Conservation (phyloP, 2,113 vertebrate genomes). For the Micronycteris hirsuta region DNA sequence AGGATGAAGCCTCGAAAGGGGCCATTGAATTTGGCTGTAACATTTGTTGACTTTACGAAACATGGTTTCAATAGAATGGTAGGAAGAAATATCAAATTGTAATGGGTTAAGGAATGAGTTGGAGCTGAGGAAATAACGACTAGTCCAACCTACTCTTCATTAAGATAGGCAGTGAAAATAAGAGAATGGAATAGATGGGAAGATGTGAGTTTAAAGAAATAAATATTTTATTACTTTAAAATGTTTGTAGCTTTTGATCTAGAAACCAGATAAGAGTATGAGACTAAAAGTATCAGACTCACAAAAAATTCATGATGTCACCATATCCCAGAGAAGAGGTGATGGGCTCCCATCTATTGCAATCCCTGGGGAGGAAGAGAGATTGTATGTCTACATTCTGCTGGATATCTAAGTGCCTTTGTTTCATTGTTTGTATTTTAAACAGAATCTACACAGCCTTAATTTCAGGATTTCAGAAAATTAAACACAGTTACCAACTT, state of each 20-base stretch:
- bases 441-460: slow-evolving; percentile 16
- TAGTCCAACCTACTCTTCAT: not conserved
- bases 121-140: not conserved
- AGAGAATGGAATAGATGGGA: not conserved
- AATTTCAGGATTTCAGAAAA: slow-evolving; percentile 36
- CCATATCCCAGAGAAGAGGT: not conserved
- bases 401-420: not conserved
- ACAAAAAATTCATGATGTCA: not conserved
- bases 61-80: not conserved
- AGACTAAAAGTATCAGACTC: not conserved
- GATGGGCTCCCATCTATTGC: not conserved
- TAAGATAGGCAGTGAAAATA: not conserved
- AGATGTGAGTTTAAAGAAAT: not conserved
- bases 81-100: not conserved
- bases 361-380: not conserved
- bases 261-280: not conserved
- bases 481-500: not conserved
- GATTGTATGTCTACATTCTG: not conserved
- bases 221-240: not conserved
- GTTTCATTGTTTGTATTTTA: not conserved
- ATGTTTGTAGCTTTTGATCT: not conserved
- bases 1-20: not conserved
- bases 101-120: not conserved
- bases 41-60: not conserved
- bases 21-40: not conserved